Percentiles rank a stretch among this genome's conserved stretches.
Evolutionary conservation across 1,140 invertebrate genomes (phyloP).

Genomic region (Sitophilus oryzae): DNA sequence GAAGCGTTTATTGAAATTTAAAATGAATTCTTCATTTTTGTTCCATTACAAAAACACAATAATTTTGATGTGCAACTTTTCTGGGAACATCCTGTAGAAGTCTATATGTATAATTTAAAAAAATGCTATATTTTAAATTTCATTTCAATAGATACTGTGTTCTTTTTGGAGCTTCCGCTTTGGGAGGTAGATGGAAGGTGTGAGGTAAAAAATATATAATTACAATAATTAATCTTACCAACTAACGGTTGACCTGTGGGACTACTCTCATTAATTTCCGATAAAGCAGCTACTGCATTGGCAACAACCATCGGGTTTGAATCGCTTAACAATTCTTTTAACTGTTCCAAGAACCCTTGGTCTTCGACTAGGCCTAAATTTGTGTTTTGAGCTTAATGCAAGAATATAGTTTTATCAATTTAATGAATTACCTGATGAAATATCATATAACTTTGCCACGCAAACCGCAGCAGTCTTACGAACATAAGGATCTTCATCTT

Average conservation of each 20-base stretch:
- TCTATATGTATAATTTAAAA: conserved; percentile 1
- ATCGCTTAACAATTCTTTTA: conserved; percentile 95
- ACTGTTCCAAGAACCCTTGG: conserved; percentile 95
- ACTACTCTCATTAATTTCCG: conserved; percentile 97
- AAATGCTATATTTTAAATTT: neutral
- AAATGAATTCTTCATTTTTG: no score
- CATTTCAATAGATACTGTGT: neutral
- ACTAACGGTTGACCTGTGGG: conserved; percentile 87
- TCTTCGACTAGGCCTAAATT: conserved; percentile 83
- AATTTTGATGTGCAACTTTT: no score
- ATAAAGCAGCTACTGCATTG: conserved; percentile 97
- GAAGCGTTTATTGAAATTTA: no score
- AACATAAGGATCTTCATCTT: conserved; percentile 99
- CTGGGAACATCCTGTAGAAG: no score
- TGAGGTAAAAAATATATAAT: neutral
- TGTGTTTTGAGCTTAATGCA: neutral
- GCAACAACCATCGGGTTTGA: conserved; percentile 99
- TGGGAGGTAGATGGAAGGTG: no score
- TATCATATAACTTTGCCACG: conserved; percentile 98
- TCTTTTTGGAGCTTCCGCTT: neutral
- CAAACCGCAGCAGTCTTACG: conserved; percentile 99
- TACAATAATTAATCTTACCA: conserved; percentile 42
- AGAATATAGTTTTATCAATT: neutral
- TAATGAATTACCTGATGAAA: conserved; percentile 64
- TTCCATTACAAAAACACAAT: no score